These are phyloP conservation scores for Strongylocentrotus purpuratus DNA, from an alignment of 35 echinoderm and acorn worm species.

Conservation along the genomic window DNA sequence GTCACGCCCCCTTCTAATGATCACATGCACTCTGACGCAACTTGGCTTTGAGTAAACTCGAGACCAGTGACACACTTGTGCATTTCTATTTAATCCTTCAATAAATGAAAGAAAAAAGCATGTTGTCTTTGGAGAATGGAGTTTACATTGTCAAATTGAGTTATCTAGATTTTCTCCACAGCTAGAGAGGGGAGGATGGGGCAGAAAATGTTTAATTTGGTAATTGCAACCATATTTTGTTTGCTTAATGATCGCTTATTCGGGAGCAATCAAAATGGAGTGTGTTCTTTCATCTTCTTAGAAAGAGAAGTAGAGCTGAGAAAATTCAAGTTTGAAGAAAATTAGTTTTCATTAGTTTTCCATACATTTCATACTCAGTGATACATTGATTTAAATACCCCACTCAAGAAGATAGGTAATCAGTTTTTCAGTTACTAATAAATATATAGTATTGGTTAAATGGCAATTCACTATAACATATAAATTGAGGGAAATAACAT, in stretches of 20 bases:
- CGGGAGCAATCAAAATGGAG: background rate
- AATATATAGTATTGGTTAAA: too few species aligned
- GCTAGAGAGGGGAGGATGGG: background rate
- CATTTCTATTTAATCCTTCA: background rate
- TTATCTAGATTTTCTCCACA: background rate
- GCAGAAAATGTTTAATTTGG: background rate
- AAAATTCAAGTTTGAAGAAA: background rate
- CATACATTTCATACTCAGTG: too few species aligned
- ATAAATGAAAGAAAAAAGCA: background rate
- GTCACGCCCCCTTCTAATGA: background rate
- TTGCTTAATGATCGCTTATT: background rate
- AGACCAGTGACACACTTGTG: background rate
- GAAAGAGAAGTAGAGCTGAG: background rate
- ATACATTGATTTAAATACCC: too few species aligned
- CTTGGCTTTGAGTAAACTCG: background rate
- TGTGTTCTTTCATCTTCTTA: background rate
- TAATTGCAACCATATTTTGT: background rate
- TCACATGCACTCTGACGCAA: background rate
- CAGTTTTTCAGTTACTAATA: too few species aligned
- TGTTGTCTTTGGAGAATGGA: background rate
- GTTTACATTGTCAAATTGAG: constrained; percentile 3
- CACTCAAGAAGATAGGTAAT: too few species aligned
- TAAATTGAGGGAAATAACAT: too few species aligned
- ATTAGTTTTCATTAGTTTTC: too few species aligned
- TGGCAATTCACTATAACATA: too few species aligned